Base-by-base conservation (phyloP, 2,888 invertebrate species). In the Epinotia brunnichana region DNA sequence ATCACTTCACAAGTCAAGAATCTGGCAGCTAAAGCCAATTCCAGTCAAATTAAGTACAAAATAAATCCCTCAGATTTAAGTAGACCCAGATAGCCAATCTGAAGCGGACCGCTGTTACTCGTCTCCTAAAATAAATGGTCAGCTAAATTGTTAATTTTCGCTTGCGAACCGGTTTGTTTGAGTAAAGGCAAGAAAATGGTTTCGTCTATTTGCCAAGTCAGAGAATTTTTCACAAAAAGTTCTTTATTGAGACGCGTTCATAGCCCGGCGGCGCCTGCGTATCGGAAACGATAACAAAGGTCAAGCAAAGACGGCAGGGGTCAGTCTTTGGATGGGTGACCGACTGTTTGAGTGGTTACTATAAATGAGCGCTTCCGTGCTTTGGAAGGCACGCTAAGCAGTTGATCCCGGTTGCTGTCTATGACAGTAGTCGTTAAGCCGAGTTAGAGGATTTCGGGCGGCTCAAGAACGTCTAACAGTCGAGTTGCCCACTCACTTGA, bases 11-110 rank as follows among this genome's bases (percentile, higher is more conserved):
- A 53, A 24, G 19, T 54, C 60, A 53, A 24, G 19, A 64, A 66
- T 66, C 59, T 29, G 48, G 29, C n/a, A 51, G 64, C 19, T 15
- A 39, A 39, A 59, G 10, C 57, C 59, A 64, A 60, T 60, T 21
- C 59, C 41, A 29, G 41, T 54, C 21, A 44, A 44, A 66, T 66
- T 70, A 53, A 53, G 13, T 19, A 59, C 17, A 35, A 59, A 19
- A 39, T 48, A 48, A 48, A 48, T n/a, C 48, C 5, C 41, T 69
- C 17, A 51, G 57, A 64, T 64, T 64, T n/a, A n/a, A n/a, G n/a
- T 64, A 64, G 70, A 70, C 29, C 29, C 60, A 29, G 59, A 71
- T 71, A 66, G 53, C 41, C 64, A 60, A 66, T 64, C 53, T n/a
- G 54, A 51, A 71, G 53, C 44, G 44, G 60, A 61, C 61, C 53